Evolutionary conservation across 2,113 vertebrate genomes (phyloP).

Genomic region (Hypocryptadius cinnamomeus): DNA sequence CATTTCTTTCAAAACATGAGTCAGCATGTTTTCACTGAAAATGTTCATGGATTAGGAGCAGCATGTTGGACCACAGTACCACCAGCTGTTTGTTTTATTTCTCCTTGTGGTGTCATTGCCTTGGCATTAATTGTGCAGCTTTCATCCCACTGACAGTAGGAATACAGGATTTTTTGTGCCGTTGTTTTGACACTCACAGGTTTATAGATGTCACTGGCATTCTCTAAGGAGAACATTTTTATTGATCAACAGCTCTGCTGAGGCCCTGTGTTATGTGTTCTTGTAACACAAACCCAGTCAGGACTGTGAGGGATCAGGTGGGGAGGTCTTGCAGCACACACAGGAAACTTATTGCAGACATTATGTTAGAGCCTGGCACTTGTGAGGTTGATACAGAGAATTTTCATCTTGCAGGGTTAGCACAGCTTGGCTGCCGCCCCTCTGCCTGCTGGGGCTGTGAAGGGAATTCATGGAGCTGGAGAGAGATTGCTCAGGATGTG

Average conservation of each 20-base stretch:
- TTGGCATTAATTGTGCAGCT: constrained; percentile 55
- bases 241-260: constrained; percentile 63
- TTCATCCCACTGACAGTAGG: constrained; percentile 34
- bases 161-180: background rate
- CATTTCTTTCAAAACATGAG: background rate
- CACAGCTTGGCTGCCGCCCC: background rate
- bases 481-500: background rate
- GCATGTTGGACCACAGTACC: background rate
- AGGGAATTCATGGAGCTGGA: background rate
- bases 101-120: constrained; percentile 52
- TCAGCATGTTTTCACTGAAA: constrained; percentile 1
- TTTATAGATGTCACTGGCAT: constrained; percentile 61
- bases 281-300: background rate
- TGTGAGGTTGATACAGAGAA: background rate
- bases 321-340: background rate
- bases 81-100: constrained; percentile 58
- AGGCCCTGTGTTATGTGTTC: constrained; percentile 34
- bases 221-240: constrained; percentile 51
- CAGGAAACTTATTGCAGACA: constrained; percentile 5
- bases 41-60: background rate
- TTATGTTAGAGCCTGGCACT: background rate
- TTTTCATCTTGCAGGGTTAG: background rate
- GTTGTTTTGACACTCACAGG: constrained; percentile 45
- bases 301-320: background rate
- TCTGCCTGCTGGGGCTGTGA: background rate